Conservation (phyloP, 2,797 vertebrate species). For the Philypnodon macrostomus region DNA sequence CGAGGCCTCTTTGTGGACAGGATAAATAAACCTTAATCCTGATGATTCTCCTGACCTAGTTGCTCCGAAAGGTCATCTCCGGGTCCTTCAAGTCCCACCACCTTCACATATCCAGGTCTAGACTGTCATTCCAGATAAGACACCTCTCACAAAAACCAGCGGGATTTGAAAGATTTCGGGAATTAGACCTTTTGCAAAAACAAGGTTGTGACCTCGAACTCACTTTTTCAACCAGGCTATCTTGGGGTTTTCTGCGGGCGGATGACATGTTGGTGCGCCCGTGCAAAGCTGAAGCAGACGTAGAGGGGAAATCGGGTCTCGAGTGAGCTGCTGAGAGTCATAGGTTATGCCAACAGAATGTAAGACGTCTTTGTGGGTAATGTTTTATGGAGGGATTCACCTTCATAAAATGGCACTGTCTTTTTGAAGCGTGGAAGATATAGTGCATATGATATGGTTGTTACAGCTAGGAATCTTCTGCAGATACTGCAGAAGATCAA, state of each 20-base stretch:
- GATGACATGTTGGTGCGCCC: slow-evolving; percentile 31
- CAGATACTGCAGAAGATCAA: slow-evolving; percentile 11
- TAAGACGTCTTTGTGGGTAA: slow-evolving; percentile 23
- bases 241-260: slow-evolving; percentile 12
- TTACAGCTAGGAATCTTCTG: slow-evolving; percentile 46
- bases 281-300: slow-evolving; percentile 14
- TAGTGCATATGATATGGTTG: slow-evolving; percentile 30
- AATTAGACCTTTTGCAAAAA: slow-evolving; percentile 48
- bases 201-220: slow-evolving; percentile 58
- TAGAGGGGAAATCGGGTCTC: slow-evolving; percentile 30
- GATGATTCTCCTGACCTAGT: slow-evolving; percentile 38
- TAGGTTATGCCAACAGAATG: slow-evolving; percentile 51
- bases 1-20: slow-evolving; percentile 19
- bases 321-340: slow-evolving; percentile 26
- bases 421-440: slow-evolving; percentile 35
- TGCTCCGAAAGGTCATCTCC: slow-evolving; percentile 29
- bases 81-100: slow-evolving; percentile 34
- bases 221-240: slow-evolving; percentile 7
- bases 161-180: slow-evolving; percentile 22
- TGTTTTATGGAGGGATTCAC: slow-evolving; percentile 31
- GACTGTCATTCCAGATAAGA: slow-evolving; percentile 50
- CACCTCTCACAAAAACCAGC: slow-evolving; percentile 25
- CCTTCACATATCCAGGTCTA: slow-evolving; percentile 33
- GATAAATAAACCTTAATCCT: slow-evolving; percentile 35
- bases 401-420: slow-evolving; percentile 30